phyloP scores from a whole-genome alignment of 2,888 invertebrate genomes.

The Galerucella nymphaeae region DNA sequence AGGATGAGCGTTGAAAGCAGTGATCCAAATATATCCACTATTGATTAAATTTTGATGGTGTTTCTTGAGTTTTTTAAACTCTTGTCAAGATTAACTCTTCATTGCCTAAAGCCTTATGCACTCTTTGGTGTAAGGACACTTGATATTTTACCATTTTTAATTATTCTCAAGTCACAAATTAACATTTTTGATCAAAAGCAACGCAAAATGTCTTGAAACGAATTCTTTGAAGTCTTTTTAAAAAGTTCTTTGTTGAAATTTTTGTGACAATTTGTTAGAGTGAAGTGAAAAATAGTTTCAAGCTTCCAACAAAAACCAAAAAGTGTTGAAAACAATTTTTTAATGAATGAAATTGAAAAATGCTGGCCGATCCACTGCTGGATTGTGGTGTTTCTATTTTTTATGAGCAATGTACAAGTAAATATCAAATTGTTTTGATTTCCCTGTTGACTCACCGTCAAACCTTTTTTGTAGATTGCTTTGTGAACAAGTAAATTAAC shows the following conservation, averaged over 20 bases:
- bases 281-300: too few species aligned
- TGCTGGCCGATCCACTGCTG: background rate
- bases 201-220: background rate
- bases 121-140: slow-evolving; percentile 1
- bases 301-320: too few species aligned
- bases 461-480: background rate
- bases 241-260: too few species aligned
- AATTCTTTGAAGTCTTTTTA: background rate
- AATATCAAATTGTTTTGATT: background rate
- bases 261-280: too few species aligned
- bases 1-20: background rate
- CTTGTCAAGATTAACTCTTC: background rate
- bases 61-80: background rate
- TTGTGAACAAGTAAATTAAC: background rate
- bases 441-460: background rate
- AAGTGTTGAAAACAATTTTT: too few species aligned
- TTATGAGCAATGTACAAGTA: background rate
- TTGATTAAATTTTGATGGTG: too few species aligned
- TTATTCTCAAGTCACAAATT: too few species aligned
- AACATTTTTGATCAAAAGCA: background rate
- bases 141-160: background rate
- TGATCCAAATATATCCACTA: too few species aligned
- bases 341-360: too few species aligned
- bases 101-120: background rate
- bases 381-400: background rate